These are phyloP conservation scores for Electrophaes corylata DNA, from an alignment of 2,888 invertebrate genomes.

Conservation along the genomic window DNA sequence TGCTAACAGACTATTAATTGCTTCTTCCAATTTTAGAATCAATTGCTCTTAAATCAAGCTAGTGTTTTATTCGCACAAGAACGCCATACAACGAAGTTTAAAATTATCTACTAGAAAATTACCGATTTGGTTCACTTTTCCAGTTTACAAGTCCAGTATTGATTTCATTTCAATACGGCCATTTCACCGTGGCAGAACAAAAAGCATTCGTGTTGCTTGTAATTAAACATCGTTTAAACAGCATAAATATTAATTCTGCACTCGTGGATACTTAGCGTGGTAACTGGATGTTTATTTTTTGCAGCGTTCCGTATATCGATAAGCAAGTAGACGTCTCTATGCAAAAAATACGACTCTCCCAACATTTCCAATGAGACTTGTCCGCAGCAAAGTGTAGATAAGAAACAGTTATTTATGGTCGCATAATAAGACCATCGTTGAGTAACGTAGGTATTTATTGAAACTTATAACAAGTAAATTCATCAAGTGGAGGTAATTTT, in stretches of 20 bases:
- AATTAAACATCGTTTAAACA: conserved; percentile 77
- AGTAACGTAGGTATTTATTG: not conserved
- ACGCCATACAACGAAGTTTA: not conserved
- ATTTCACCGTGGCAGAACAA: conserved; percentile 43
- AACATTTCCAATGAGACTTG: conserved; percentile 10
- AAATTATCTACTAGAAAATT: conserved; percentile 12
- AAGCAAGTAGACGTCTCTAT: conserved; percentile 1
- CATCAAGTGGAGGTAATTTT: not conserved
- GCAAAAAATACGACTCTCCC: conserved; percentile 9
- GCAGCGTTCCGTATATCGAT: conserved; percentile 17
- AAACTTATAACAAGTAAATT: not conserved
- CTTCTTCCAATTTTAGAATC: not conserved
- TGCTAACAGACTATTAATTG: not conserved
- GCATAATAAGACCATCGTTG: conserved; percentile 13
- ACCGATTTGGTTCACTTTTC: conserved; percentile 17
- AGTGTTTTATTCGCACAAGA: no score
- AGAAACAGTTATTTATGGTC: conserved; percentile 10
- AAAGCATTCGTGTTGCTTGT: conserved; percentile 62
- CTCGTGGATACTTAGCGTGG: conserved; percentile 64
- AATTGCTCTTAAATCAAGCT: no score
- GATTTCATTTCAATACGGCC: conserved; percentile 37
- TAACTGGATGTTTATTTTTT: conserved; percentile 57
- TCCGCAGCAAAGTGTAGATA: conserved; percentile 9
- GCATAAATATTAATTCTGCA: conserved; percentile 75
- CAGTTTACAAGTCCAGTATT: conserved; percentile 34